Base-by-base conservation (phyloP, 1,140 invertebrate species). In the Brachionus manjavacas region DNA sequence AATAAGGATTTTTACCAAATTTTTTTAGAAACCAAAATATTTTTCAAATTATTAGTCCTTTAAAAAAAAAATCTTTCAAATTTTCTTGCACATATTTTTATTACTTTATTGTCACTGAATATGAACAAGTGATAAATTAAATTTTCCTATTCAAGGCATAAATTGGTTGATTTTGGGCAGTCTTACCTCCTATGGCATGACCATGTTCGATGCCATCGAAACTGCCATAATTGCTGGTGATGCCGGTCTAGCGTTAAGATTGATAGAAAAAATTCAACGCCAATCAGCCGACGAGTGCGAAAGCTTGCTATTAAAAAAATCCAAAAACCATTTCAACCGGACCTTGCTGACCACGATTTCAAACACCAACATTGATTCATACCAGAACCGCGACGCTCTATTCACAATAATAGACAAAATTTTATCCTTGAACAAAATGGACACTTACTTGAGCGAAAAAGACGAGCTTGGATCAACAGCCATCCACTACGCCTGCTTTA, bases 331-430 rank as follows among this genome's bases (percentile, higher is more conserved):
- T 72, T 72, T 39, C 3, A 41, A 41, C 12, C 68, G 68, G 16
- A 72, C 68, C 31, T 41, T 72, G 31, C 20, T 72, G 7, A 72
- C 16, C 7, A 72, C 68, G 2, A 72, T 72, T 41, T 28, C 68
- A n/a, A 39, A 39, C n/a, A 20, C 3, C n/a, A 16, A 39, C 35
- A 20, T 39, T 7, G 16, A 35, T 1, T 14, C 31, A n/a, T 68
- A 31, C 25, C 25, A 68, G 39, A 72, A 72, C n/a, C 12, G 9
- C 14, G 68, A 72, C 6, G 16, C 35, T 2, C 2, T 76, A 9
- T 76, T 46, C 16, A 76, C 20, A 46, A 49, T 76, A 49, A 49
- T 76, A 14, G 72, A 76, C n/a, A 76, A 76, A 76, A 76, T 76
- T 76, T 76, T 76, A 12, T 7, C 6, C 16, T 43, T 14, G 12